Evolutionary conservation across 2,797 vertebrate genomes (phyloP).

Genomic region (Phrynocephalus forsythii): DNA sequence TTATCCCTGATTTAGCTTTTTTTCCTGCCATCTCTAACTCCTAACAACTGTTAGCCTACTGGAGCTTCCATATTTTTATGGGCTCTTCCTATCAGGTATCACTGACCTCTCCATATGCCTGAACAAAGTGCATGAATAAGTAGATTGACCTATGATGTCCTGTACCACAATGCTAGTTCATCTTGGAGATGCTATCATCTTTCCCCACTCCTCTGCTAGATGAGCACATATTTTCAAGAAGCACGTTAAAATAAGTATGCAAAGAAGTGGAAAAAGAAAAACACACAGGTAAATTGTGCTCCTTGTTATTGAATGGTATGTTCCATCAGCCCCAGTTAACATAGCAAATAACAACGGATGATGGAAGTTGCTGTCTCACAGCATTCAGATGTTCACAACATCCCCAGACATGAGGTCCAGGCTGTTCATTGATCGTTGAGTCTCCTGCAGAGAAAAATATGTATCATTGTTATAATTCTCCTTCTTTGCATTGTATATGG

Average conservation of each 20-base stretch:
- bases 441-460: constrained; percentile 37
- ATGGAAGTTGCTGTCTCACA: neutral
- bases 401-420: neutral
- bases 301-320: neutral
- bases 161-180: neutral
- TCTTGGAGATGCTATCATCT: neutral
- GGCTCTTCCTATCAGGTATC: too few relatives aligned
- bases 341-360: neutral
- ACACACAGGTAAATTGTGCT: neutral
- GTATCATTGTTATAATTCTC: constrained; percentile 36
- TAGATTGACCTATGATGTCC: neutral
- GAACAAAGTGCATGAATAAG: neutral
- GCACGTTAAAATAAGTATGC: neutral
- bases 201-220: neutral
- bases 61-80: too few relatives aligned
- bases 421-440: neutral
- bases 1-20: neutral
- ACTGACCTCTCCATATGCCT: neutral
- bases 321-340: neutral
- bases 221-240: constrained; percentile 21
- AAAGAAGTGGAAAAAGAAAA: neutral
- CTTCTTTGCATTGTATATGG: constrained; percentile 40
- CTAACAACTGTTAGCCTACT: neutral
- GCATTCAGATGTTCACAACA: neutral
- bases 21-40: neutral